Evolutionary conservation across 1,140 invertebrate species (phyloP).

Genomic region (Orchestia grillus): DNA sequence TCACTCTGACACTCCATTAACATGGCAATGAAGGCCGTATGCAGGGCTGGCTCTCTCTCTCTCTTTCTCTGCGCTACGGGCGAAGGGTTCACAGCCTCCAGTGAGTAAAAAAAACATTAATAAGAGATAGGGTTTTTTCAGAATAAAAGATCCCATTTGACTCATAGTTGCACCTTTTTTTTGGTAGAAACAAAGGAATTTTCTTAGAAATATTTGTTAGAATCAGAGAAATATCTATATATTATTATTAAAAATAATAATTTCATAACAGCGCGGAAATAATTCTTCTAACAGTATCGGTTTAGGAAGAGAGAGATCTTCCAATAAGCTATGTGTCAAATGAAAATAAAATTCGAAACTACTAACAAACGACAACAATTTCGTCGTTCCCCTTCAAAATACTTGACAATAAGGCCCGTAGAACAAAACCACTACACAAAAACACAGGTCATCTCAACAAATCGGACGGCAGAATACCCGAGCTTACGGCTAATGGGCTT

Average conservation of each 20-base stretch:
- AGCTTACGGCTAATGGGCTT: background rate
- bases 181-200: background rate
- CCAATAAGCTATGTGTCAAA: too few relatives aligned
- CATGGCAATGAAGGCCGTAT: background rate
- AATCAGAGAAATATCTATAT: background rate
- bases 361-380: background rate
- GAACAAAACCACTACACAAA: background rate
- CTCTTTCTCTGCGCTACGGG: too few relatives aligned
- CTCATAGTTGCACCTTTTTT: background rate
- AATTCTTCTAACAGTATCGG: too few relatives aligned
- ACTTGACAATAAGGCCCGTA: background rate
- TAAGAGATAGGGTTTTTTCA: too few relatives aligned
- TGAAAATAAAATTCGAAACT: background rate
- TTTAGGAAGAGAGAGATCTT: too few relatives aligned
- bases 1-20: background rate
- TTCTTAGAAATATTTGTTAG: background rate
- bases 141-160: background rate
- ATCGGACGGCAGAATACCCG: background rate
- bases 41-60: background rate
- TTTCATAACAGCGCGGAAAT: too few relatives aligned
- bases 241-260: too few relatives aligned
- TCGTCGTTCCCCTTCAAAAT: background rate
- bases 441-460: background rate
- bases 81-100: too few relatives aligned
- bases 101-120: too few relatives aligned